Conservation (phyloP, 2,797 vertebrate species). For the Gila robusta region DNA sequence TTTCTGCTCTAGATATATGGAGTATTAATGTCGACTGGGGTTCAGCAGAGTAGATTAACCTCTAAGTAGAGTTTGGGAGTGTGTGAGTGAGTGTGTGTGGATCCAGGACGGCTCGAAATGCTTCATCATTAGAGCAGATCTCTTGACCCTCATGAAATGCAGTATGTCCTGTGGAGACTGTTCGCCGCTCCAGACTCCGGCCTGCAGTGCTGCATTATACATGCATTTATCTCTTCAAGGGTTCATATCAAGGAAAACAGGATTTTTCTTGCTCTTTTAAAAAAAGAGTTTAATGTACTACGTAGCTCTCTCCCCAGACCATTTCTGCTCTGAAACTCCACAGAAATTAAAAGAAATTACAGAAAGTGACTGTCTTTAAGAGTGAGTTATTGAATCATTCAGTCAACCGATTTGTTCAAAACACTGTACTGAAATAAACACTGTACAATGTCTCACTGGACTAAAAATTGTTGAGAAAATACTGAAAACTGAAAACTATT, state of each 20-base stretch:
- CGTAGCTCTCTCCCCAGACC: background rate
- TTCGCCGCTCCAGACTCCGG: background rate
- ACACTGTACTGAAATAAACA: background rate
- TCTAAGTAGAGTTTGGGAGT: slow-evolving; percentile 25
- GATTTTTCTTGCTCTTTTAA: background rate
- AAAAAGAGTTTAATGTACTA: background rate
- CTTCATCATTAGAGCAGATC: slow-evolving; percentile 31
- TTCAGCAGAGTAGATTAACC: slow-evolving; percentile 54
- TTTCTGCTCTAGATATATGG: slow-evolving; percentile 28
- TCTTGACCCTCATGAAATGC: slow-evolving; percentile 32
- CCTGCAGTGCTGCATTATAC: background rate
- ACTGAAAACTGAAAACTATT: background rate
- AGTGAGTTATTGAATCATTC: background rate
- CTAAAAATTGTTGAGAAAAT: background rate
- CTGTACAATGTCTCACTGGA: no score
- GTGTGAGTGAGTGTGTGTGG: slow-evolving; percentile 17
- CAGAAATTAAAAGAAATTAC: no score
- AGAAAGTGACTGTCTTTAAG: background rate
- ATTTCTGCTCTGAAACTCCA: background rate
- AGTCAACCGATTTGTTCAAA: background rate
- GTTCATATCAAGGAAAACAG: background rate
- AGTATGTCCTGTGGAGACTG: background rate
- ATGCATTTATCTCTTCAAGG: background rate
- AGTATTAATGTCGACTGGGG: slow-evolving; percentile 52
- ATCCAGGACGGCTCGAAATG: slow-evolving; percentile 14